Evolutionary conservation across 2,113 vertebrate genomes (phyloP).

Genomic region (Oreochromis spilurus): DNA sequence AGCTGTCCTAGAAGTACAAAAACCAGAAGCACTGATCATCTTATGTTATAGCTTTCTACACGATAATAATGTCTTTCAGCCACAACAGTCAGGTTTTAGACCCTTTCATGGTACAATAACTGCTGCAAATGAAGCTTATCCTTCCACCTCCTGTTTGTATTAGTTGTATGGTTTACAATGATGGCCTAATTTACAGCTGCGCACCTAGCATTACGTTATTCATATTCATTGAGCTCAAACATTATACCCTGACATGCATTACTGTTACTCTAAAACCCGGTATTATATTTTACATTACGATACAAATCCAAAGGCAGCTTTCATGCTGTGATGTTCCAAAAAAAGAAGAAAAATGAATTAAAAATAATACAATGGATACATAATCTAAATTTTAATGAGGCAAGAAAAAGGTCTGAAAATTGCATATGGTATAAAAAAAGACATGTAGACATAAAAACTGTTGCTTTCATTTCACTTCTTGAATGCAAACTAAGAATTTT

Average conservation of each 20-base stretch:
- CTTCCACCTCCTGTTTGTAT: neutral
- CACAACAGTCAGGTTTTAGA: neutral
- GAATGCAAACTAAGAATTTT: neutral
- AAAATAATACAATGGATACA: neutral
- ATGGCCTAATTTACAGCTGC: neutral
- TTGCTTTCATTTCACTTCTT: neutral
- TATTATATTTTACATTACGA: neutral
- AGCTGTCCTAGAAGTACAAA: neutral
- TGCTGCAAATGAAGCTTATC: neutral
- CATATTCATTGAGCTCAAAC: neutral
- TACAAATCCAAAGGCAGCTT: neutral
- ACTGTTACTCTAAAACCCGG: constrained; percentile 11
- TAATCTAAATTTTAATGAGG: neutral
- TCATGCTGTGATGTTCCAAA: neutral
- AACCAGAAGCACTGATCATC: neutral
- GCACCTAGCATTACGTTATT: neutral
- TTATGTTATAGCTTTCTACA: neutral
- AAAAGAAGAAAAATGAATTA: neutral
- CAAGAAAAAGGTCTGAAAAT: neutral
- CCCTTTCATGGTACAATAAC: neutral
- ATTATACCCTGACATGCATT: neutral
- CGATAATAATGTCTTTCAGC: neutral
- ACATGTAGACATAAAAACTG: neutral
- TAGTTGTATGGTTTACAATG: neutral
- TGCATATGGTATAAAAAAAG: neutral